A percentile compares a stretch with the other conserved stretches of the same genome.
phyloP scores from a whole-genome alignment of 2,113 vertebrate species.

The Gulo gulo region DNA sequence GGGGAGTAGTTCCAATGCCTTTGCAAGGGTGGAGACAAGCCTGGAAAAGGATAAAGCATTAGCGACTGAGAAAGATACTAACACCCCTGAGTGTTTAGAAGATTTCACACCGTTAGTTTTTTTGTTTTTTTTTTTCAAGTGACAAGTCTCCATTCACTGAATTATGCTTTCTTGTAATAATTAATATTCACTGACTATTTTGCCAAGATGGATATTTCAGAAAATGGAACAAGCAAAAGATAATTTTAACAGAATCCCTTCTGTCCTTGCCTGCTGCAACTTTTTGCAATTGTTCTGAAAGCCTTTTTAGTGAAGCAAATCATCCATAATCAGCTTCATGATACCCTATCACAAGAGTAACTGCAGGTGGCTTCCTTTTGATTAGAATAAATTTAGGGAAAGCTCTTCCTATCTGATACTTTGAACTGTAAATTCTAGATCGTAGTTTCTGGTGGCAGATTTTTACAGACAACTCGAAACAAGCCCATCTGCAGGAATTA shows the following conservation, averaged over 20 bases:
- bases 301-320: neutral
- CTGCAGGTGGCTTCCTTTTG: slow-evolving; percentile 32
- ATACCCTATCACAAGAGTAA: neutral
- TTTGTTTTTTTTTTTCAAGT: neutral
- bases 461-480: neutral
- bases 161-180: neutral
- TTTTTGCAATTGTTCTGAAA: neutral
- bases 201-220: neutral
- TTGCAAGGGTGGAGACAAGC: neutral
- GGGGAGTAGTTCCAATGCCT: neutral
- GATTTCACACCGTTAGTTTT: neutral
- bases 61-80: neutral
- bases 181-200: neutral
- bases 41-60: neutral
- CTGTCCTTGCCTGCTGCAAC: neutral
- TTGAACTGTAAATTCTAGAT: neutral
- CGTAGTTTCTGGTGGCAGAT: neutral
- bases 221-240: neutral
- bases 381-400: neutral
- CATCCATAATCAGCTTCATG: neutral
- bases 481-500: neutral
- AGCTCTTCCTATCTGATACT: neutral
- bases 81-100: neutral
- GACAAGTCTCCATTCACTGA: neutral
- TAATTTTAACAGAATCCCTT: neutral